Conservation (phyloP, 53 echinoderm and acorn worm species). For the Stichopus horrens region DNA sequence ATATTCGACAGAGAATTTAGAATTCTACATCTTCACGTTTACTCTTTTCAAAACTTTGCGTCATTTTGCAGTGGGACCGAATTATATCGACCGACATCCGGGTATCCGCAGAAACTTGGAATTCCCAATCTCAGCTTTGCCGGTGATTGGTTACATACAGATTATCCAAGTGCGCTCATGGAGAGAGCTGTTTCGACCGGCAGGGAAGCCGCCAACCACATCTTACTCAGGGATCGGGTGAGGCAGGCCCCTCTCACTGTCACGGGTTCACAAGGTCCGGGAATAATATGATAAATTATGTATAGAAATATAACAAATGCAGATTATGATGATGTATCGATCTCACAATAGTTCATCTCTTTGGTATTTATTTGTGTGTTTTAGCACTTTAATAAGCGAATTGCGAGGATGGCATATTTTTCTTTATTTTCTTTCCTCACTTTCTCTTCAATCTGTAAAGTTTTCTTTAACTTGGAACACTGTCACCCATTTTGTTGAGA, state of each 20-base stretch:
- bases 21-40: conserved; percentile 71
- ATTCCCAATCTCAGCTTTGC: conserved; percentile 77
- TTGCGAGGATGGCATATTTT: no score
- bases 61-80: conserved; percentile 68
- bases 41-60: conserved; percentile 66
- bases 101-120: conserved; percentile 63
- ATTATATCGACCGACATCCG: conserved; percentile 65
- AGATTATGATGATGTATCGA: no score
- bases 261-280: conserved; percentile 73
- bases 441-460: no score
- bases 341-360: no score
- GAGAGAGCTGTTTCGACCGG: conserved; percentile 94
- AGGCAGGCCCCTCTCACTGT: conserved; percentile 70
- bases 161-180: conserved; percentile 89
- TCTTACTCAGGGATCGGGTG: conserved; percentile 82
- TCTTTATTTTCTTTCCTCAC: no score
- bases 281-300: conserved; percentile 54
- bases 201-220: conserved; percentile 91
- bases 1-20: conserved; percentile 73
- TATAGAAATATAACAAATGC: no score
- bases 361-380: no score
- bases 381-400: no score
- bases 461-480: no score
- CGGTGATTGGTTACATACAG: conserved; percentile 91
- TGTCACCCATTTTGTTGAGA: no score